Conservation (phyloP, 1,140 invertebrate genomes). For the Anthonomus grandis region DNA sequence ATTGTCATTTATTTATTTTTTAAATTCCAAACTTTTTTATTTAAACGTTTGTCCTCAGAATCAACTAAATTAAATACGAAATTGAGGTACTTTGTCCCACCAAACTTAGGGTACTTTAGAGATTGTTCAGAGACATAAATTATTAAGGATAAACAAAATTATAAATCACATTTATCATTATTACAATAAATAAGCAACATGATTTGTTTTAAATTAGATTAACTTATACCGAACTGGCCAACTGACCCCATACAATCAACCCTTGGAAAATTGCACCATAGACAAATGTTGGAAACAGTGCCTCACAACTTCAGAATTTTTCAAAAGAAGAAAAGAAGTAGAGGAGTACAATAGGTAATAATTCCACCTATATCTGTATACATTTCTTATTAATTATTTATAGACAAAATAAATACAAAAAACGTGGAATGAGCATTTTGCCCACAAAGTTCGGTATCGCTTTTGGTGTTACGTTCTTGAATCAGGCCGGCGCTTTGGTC, state of each 20-base stretch:
- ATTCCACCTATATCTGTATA: neutral
- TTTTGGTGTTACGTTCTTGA: conserved; percentile 76
- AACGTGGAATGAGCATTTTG: conserved; percentile 81
- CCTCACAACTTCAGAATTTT: conserved; percentile 64
- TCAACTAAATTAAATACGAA: no score
- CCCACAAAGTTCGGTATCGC: conserved; percentile 90
- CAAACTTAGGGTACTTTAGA: no score
- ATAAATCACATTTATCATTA: no score
- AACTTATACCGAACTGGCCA: conserved; percentile 85
- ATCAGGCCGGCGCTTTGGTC: conserved; percentile 88
- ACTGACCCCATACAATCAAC: conserved; percentile 76
- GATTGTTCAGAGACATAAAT: no score
- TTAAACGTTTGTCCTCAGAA: no score
- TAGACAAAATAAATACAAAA: conserved; percentile 78
- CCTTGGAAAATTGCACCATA: conserved; percentile 71
- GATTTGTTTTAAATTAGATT: conserved; percentile 3
- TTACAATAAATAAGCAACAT: no score
- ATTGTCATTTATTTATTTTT: no score
- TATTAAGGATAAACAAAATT: no score
- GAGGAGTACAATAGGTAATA: conserved; percentile 70
- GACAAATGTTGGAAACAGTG: conserved; percentile 82
- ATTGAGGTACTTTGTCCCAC: no score
- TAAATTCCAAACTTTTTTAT: no score
- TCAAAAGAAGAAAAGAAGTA: conserved; percentile 58
- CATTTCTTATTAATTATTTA: conserved; percentile 12